Base-by-base conservation (phyloP, 2,113 vertebrate species). In the Corythoichthys haematopterus region DNA sequence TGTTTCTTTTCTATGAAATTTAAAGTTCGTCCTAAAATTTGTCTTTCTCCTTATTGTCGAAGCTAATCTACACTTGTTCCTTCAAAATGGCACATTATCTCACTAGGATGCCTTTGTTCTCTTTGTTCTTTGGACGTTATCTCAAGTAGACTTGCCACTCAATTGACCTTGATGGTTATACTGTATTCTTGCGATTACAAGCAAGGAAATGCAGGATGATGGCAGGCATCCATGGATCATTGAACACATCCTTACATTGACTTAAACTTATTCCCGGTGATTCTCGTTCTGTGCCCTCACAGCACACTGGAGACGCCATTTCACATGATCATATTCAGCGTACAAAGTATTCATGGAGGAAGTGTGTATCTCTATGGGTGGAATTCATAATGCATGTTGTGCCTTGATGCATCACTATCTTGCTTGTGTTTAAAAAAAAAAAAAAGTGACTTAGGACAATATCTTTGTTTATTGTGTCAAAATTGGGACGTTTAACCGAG, bases 401-500 rank as follows among this genome's bases (percentile, higher is more conserved):
- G 60, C 60, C 10, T 62, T 45, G n/a, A 28, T 46, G 6, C 2
- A 9, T 13, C 14, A n/a, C 16, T 28, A 14, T 3, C 16, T 62
- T 14, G 10, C 36, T 62, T 46, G 20, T 46, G 40, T 46, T 36
- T 43, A 7, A 6, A 6, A 62, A 33, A 37, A 6, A 62, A 33
- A 37, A 62, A 2, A 46, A 62, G 16, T 11, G 16, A 40, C 36
- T 2, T 38, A 16, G 16, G 16, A 10, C 15, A 12, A 11, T 9
- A 57, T 52, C 11, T 33, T 3, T 55, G 69, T 71, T 84, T 76
- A 66, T 86, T 74, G 12, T 84, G 84, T 89, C 76, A 82, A 66
- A 86, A 82, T 80, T 1, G 50, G 75, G 80, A 2, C 55, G 51
- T 77, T 84, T 78, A 83, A 85, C 81, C 80, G 79, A 81, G 77